Percentiles rank a stretch among this genome's conserved stretches.
Conservation (phyloP, 2,888 invertebrate genomes). For the Drosophila testacea region DNA sequence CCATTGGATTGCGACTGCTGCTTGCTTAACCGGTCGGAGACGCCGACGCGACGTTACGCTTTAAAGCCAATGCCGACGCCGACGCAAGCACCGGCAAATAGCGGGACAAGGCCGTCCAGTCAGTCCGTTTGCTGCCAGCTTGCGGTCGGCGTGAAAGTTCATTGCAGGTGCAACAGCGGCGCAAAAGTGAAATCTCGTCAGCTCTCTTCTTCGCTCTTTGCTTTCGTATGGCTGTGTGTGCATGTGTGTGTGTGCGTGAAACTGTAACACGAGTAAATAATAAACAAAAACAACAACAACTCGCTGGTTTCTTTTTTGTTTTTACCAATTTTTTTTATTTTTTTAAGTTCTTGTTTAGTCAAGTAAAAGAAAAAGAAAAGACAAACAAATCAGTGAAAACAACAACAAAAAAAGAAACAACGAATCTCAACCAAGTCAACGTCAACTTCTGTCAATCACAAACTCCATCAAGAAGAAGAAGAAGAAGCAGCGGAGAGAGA, state of each 20-base stretch:
- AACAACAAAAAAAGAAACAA: constrained; percentile 14
- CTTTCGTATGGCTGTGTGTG: constrained; percentile 9
- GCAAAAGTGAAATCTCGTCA: constrained; percentile 55
- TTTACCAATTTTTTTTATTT: background rate
- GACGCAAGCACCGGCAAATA: constrained; percentile 45
- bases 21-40: constrained; percentile 32
- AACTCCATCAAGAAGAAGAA: constrained; percentile 18
- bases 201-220: constrained; percentile 19
- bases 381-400: constrained; percentile 5
- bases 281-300: constrained; percentile 32
- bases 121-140: constrained; percentile 20
- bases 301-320: constrained; percentile 9
- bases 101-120: constrained; percentile 48
- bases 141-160: constrained; percentile 56
- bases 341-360: constrained; percentile 13
- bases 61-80: constrained; percentile 2
- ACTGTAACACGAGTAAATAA: constrained; percentile 38
- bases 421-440: constrained; percentile 10
- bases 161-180: constrained; percentile 28
- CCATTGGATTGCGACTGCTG: constrained; percentile 18
- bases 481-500: constrained; percentile 3
- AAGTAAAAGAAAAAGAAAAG: constrained; percentile 6
- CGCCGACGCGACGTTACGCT: constrained; percentile 2
- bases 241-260: constrained; percentile 21
- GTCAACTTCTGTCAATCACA: constrained; percentile 27